Evolutionary conservation across 2,888 invertebrate species (phyloP).

Genomic region (Melieria omissa): DNA sequence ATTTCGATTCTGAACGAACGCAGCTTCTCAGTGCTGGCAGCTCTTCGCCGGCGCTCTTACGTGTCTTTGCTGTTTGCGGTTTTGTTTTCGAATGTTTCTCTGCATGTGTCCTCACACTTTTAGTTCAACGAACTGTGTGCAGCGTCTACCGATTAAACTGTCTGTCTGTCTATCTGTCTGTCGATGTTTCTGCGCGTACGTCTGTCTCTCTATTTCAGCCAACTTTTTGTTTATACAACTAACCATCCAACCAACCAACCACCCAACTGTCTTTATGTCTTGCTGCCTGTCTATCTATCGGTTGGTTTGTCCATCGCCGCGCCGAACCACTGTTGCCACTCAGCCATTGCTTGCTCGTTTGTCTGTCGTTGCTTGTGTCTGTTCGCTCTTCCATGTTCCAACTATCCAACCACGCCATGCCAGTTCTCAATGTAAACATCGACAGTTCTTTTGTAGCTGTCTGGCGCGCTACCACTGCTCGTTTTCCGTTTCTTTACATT

Average conservation of each 20-base stretch:
- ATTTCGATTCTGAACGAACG: too few species aligned
- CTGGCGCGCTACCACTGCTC: background rate
- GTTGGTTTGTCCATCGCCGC: conserved; percentile 4
- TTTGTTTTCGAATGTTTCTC: background rate
- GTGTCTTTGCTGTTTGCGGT: too few species aligned
- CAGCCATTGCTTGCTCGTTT: background rate
- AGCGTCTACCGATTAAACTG: background rate
- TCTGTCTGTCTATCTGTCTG: too few species aligned
- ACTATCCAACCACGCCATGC: background rate
- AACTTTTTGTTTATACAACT: background rate
- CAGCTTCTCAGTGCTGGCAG: too few species aligned
- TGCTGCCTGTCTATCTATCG: conserved; percentile 17
- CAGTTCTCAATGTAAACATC: conserved; percentile 6
- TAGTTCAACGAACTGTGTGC: conserved; percentile 12
- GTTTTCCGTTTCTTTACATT: background rate
- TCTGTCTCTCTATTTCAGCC: too few species aligned
- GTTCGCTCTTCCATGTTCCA: background rate
- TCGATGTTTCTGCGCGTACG: too few species aligned
- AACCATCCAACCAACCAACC: conserved; percentile 2
- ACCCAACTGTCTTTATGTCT: conserved; percentile 10
- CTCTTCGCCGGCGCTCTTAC: too few species aligned
- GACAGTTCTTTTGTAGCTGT: conserved; percentile 28
- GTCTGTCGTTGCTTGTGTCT: background rate
- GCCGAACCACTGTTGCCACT: background rate
- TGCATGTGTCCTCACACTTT: background rate